phyloP scores from a whole-genome alignment of 2,888 invertebrate genomes.

The Cantharis rufa region DNA sequence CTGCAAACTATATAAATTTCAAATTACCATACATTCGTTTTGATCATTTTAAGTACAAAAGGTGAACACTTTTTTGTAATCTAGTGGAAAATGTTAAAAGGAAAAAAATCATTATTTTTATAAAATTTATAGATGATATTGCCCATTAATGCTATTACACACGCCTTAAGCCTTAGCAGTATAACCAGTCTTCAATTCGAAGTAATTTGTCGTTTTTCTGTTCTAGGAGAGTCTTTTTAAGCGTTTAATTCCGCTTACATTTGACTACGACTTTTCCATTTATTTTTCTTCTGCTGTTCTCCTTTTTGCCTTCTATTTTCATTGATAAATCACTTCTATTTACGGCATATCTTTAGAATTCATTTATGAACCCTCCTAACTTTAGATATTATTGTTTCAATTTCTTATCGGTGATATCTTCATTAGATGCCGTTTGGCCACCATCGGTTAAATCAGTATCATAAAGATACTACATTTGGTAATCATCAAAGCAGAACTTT shows the following conservation, averaged over 20 bases:
- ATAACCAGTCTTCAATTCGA: background rate
- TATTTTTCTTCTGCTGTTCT: background rate
- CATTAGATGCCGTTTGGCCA: background rate
- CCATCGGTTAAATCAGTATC: too few species aligned
- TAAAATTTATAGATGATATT: background rate
- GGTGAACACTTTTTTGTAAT: background rate
- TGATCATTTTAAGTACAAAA: background rate
- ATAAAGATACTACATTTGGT: too few species aligned
- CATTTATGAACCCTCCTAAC: background rate
- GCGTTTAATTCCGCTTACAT: background rate
- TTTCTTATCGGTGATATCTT: background rate
- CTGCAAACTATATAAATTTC: background rate
- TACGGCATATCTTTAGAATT: background rate
- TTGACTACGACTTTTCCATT: background rate
- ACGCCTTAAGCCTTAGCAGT: background rate
- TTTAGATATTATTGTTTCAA: background rate
- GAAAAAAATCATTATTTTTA: background rate
- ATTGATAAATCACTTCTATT: background rate
- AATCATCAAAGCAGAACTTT: too few species aligned
- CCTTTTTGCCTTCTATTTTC: background rate
- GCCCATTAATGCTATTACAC: background rate
- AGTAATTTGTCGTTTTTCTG: background rate
- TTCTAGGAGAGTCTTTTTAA: background rate
- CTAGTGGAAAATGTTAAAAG: background rate
- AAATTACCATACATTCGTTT: background rate